Evolutionary conservation across 2,888 invertebrate genomes (phyloP), one percentile per base, ranked within the genome.

Genomic region (Achlya flavicornis): DNA sequence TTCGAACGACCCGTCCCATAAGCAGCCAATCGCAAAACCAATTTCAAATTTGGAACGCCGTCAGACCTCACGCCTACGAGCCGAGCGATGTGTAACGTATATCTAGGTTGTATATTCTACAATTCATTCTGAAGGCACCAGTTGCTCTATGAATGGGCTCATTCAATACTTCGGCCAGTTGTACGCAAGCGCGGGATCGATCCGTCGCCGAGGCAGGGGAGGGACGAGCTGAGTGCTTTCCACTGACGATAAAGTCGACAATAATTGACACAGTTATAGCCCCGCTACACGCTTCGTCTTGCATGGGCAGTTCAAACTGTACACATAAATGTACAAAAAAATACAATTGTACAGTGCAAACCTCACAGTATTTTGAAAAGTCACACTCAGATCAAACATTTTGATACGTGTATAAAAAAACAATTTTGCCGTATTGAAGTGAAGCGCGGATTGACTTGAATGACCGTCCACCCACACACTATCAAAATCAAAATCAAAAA

Each of bases 81-180:
- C 65, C 70, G 74, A n/a, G n/a, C n/a, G n/a, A 70, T 53, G 53
- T 53, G 53, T 53, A 53, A 53, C 53, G 53, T 53, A 72, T 72
- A 76, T 62, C 65, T 78, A 78, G 69, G 69, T 74, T 73, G 73
- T 76, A 77, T 75, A 74, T 53, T 53, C 53, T 68, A 73, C 67
- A 67, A 65, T 85, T 84, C 89, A 89, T 89, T 89, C 87, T 89
- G 67, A 83, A 87, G 81, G 80, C 86, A 89, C 90, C 82, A 88
- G 89, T 89, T 89, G 88, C 89, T 78, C 86, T 70, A 88, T 89
- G 89, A 89, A 89, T 89, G 89, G 81, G 80, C 72, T 77, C 89
- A 89, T 89, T 89, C 89, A 89, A 89, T 89, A 89, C 74, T 87
- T 78, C 64, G 73, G 78, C 61, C 60, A 14, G 67, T 58, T 67